Base-by-base conservation (phyloP, 2,888 invertebrate species). In the Lagria hirta region DNA sequence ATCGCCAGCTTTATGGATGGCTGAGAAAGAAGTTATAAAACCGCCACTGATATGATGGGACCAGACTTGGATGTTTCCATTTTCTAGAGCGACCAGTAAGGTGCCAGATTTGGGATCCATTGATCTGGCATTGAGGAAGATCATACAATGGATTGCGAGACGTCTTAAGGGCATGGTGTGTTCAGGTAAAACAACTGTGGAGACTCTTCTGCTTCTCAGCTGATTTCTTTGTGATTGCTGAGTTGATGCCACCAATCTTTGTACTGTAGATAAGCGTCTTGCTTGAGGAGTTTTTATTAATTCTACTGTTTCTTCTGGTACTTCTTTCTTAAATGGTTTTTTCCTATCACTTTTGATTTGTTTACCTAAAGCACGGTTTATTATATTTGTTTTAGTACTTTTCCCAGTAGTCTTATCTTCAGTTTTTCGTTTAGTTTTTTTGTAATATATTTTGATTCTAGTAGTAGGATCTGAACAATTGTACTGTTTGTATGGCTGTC, bases 51-150 rank as follows among this genome's bases (percentile, higher is more conserved):
- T 76, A 68, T 88, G 86, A 66, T 88, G 85, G 10, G 88, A 88
- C 86, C 90, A 92, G 12, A 84, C 78, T 72, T 91, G 86, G 47
- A 88, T 75, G 42, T 77, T 73, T 0, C 91, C 91, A 52, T 85
- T 86, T 62, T 86, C 86, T 48, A 90, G 69, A 0, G 86, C 77
- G 1, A 89, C 76, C 34, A 89, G 67, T 6, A 91, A 70, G 1
- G 83, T 82, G 5, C 86, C 90, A 73, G 65, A 29, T 43, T 57
- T 48, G 0, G 74, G 72, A 17, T 71, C 70, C 63, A 75, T 71
- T 16, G 76, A 73, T 40, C 90, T 74, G 0, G 78, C 77, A 40
- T 75, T 69, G 13, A 91, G 72, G 67, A 86, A 88, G 33, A 85
- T 61, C 65, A 84, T 78, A 43, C 81, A 78, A 65, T 84, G 81